Base-by-base conservation (phyloP, 2,797 vertebrate genomes). In the Myotis daubentonii region DNA sequence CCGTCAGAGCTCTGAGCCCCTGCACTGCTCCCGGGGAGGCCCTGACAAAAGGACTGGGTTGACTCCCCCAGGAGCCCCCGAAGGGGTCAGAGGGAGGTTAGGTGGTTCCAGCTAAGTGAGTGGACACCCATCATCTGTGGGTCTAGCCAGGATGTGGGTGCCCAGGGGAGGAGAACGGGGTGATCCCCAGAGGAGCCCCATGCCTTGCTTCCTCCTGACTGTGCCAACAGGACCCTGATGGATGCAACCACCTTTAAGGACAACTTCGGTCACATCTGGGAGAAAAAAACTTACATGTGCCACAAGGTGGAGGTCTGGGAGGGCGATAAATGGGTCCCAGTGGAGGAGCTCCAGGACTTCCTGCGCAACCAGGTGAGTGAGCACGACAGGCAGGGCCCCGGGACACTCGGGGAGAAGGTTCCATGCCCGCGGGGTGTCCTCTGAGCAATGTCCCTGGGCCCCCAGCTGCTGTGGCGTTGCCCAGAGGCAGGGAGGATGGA, bases 291-390 rank as follows among this genome's bases (percentile, higher is more conserved):
- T 5, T 71, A 16, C 62, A 19, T 96, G 60, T 94, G 95, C 38
- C 49, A 71, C 0, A 0, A 75, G 49, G 28, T 84, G 19, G 3
- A 68, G 2, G 8, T 1, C 5, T 12, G 8, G 1, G 2, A 12
- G 0, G 44, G 3, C 0, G 17, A 5, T 53, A 0, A 15, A 13
- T 0, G 1, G 23, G 8, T 2, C 68, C 68, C 16, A 16, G 2
- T 0, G 30, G 25, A 33, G 0, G 0, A 10, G 25, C 0, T 11
- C 16, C 66, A 7, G n/a, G 60, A 25, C 5, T 30, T 76, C 28
- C 51, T 89, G 51, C 0, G 0, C 0, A 94, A 47, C 22, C 1
- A 53, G 92, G 95, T 92, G 57, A 87, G 36, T 0, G 1, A 2
- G 2, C 0, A 2, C 36, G 15, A 16, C 38, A 6, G 41, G 1